Evolutionary conservation across 2,797 vertebrate species (phyloP).

Genomic region (Mormyrops attenuatus): DNA sequence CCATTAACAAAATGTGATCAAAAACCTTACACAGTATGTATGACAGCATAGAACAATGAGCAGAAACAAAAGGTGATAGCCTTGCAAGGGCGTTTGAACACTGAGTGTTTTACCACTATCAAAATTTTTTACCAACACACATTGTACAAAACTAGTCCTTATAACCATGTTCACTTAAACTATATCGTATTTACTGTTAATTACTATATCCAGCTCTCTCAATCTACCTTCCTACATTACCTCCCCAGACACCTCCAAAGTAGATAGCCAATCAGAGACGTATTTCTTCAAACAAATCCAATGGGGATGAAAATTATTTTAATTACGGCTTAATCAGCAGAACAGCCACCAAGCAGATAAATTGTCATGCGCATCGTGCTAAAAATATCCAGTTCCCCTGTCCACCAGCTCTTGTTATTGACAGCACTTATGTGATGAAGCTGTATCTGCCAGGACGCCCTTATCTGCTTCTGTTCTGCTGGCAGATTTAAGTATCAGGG

Average conservation of each 20-base stretch:
- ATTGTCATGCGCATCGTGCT: conserved; percentile 99
- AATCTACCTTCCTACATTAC: conserved; percentile 52
- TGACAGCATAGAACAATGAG: conserved; percentile 62
- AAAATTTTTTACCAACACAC: conserved; percentile 79
- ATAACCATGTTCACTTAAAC: conserved; percentile 72
- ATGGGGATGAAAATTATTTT: conserved; percentile 85
- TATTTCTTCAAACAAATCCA: conserved; percentile 79
- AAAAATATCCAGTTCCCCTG: conserved; percentile 96
- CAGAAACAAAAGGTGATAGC: conserved; percentile 61
- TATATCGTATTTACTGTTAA: conserved; percentile 72
- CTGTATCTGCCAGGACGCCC: conserved; percentile 82
- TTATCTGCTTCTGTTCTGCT: conserved; percentile 62
- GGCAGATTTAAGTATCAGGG: conserved; percentile 76
- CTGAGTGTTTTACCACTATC: conserved; percentile 71
- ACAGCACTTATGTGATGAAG: conserved; percentile 90
- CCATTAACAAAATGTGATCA: conserved; percentile 38
- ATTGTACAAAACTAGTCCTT: conserved; percentile 81
- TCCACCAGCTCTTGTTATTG: conserved; percentile 81
- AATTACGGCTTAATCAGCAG: conserved; percentile 99
- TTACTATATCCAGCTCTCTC: conserved; percentile 48
- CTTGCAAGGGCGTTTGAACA: conserved; percentile 63
- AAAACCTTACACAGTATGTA: conserved; percentile 47
- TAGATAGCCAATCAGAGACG: conserved; percentile 77
- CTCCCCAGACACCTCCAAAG: conserved; percentile 57
- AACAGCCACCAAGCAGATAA: conserved; percentile 99